Evolutionary conservation across 2,113 vertebrate species (phyloP).

Genomic region (Clupea harengus): DNA sequence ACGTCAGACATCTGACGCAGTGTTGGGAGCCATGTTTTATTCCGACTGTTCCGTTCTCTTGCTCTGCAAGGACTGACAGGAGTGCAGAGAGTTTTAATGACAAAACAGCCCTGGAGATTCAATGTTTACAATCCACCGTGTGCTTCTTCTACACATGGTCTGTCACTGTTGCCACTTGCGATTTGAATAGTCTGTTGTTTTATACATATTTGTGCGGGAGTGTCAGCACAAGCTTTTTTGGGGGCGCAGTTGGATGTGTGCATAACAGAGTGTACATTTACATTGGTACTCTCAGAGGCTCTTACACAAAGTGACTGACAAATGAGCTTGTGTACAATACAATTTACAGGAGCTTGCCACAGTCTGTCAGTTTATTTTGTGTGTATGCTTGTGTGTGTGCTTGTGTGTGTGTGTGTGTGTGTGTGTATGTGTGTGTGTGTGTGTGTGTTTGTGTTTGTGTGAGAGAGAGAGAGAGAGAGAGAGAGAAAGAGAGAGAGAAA

Average conservation of each 20-base stretch:
- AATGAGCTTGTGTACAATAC: background rate
- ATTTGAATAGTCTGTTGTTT: background rate
- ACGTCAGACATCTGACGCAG: background rate
- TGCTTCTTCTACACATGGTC: background rate
- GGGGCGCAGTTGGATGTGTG: background rate
- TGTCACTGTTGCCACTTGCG: background rate
- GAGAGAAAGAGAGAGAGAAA: too few species aligned
- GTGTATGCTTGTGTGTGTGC: too few species aligned
- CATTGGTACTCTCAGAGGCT: background rate
- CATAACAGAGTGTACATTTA: background rate
- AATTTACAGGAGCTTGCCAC: background rate
- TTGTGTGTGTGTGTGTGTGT: background rate
- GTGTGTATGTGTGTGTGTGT: background rate
- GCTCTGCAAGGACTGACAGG: background rate
- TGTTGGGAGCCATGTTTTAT: constrained; percentile 9
- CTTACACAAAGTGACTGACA: background rate
- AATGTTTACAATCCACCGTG: background rate
- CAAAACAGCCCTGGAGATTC: background rate
- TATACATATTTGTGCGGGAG: background rate
- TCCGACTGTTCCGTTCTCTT: background rate
- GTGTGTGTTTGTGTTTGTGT: too few species aligned
- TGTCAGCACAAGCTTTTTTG: background rate
- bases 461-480: too few species aligned
- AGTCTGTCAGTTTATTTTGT: background rate
- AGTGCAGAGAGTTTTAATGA: background rate